Evolutionary conservation across 2,888 invertebrate species (phyloP).

Genomic region (Unio pictorum): DNA sequence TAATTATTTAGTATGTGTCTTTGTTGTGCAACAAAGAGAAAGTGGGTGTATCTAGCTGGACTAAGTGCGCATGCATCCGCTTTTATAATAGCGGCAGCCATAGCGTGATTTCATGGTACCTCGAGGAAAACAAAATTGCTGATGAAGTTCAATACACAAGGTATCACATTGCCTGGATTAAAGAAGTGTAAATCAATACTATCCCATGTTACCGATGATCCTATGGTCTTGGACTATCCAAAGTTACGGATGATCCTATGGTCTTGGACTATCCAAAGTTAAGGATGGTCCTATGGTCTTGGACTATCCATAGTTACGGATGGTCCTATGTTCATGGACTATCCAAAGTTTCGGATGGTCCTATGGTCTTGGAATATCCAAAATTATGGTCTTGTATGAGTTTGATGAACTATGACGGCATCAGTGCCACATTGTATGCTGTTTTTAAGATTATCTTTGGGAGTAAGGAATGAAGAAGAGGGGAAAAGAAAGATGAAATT

Average conservation of each 20-base stretch:
- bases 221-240: conserved; percentile 50
- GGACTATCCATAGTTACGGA: conserved; percentile 55
- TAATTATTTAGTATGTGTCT: conserved; percentile 97
- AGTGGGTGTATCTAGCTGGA: conserved; percentile 57
- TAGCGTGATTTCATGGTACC: conserved; percentile 66
- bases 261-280: conserved; percentile 55
- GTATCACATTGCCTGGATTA: conserved; percentile 19
- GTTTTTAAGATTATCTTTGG: conserved; percentile 58
- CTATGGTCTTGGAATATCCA: conserved; percentile 53
- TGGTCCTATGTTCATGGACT: conserved; percentile 57
- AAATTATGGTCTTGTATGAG: conserved; percentile 33
- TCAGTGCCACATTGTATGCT: conserved; percentile 61
- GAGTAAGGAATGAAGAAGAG: conserved; percentile 50
- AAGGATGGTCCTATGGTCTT: conserved; percentile 64
- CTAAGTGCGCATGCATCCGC: conserved; percentile 56
- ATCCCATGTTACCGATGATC: conserved; percentile 57
- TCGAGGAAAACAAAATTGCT: conserved; percentile 61
- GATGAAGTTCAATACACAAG: conserved; percentile 27
- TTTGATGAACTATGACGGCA: conserved; percentile 58
- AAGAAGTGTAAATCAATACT: conserved; percentile 47
- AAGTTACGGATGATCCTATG: conserved; percentile 62
- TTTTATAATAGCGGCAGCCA: conserved; percentile 58
- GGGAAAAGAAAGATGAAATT: not conserved
- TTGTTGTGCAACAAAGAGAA: conserved; percentile 86
- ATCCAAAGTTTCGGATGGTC: conserved; percentile 57